These are phyloP conservation scores for Acleris literana DNA, from an alignment of 2,888 invertebrate species.

Conservation along the genomic window DNA sequence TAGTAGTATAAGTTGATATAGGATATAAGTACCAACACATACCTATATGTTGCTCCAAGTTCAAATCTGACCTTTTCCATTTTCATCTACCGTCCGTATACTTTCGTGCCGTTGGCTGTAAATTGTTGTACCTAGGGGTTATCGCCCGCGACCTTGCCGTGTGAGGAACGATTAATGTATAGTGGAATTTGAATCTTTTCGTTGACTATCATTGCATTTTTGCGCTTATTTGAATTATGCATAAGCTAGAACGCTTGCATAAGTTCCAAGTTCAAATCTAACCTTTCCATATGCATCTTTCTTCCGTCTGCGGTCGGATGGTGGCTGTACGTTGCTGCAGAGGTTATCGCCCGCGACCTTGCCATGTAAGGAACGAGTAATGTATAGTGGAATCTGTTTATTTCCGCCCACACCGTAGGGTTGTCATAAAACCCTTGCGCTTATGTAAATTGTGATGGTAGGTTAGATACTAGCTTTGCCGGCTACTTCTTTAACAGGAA, in stretches of 20 bases:
- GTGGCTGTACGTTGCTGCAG: background rate
- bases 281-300: too few relatives aligned
- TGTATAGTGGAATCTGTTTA: slow-evolving; percentile 6
- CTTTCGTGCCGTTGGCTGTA: too few relatives aligned
- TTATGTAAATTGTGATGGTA: background rate
- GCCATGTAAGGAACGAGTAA: slow-evolving; percentile 18
- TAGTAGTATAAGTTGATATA: too few relatives aligned
- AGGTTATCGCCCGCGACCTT: slow-evolving; percentile 34
- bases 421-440: background rate
- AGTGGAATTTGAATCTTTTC: slow-evolving; percentile 9
- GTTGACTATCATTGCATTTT: slow-evolving; percentile 3
- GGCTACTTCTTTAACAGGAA: too few relatives aligned
- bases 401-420: slow-evolving; percentile 11
- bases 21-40: too few relatives aligned
- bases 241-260: too few relatives aligned
- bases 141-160: slow-evolving; percentile 35
- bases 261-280: too few relatives aligned
- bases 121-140: slow-evolving; percentile 9
- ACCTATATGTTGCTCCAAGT: background rate
- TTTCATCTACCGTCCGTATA: too few relatives aligned
- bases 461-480: too few relatives aligned
- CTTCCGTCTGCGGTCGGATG: too few relatives aligned
- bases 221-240: background rate
- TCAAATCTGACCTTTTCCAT: background rate
- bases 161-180: slow-evolving; percentile 2